Base-by-base conservation (phyloP, 2,113 vertebrate species). In the Fulica atra region DNA sequence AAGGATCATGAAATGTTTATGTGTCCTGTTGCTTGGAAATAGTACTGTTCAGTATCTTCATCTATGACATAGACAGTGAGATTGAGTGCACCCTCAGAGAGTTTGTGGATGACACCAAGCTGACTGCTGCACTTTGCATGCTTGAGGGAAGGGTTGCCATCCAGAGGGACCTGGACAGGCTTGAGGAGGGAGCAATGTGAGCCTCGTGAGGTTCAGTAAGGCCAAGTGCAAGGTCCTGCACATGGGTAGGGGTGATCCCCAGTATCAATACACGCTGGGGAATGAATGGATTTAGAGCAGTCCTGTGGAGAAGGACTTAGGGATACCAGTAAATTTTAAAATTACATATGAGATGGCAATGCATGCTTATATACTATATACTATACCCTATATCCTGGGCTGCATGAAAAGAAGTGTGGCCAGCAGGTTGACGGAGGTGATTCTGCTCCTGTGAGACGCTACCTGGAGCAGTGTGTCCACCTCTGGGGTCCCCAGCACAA, bases 361-460 rank as follows among this genome's bases (percentile, higher is more conserved):
- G 0, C 1, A 0, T 1, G 0, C 13, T 65, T 3, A 2, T 17
- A 26, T 11, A 48, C 48, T 48, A 46, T 46, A 23, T 48, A 48
- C 48, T 48, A 46, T 46, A 23, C 23, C 48, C 21, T 3, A 3
- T 17, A 29, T 11, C 9, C 54, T 26, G 16, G 16, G 19, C 19
- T 81, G 19, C 70, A 81, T 26, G 10, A 29, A 38, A 76, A 61
- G 25, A 14, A 57, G 11, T 0, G 0, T 16, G 21, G 18, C 9
- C 17, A n/a, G 12, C 18, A 53, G 21, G 9, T 5, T 0, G 0
- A 66, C 33, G 11, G 35, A 56, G 6, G 25, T 3, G 9, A 42
- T 54, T 44, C 3, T 0, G 3, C 28, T 44, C 11, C 56, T 1
- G 2, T 56, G n/a, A 26, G 29, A 77, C 16, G 6, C 14, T 9